Percentiles rank a stretch among this genome's conserved stretches.
Evolutionary conservation across 2,888 invertebrate genomes (phyloP).

Genomic region (Bhutanitis thaidina): DNA sequence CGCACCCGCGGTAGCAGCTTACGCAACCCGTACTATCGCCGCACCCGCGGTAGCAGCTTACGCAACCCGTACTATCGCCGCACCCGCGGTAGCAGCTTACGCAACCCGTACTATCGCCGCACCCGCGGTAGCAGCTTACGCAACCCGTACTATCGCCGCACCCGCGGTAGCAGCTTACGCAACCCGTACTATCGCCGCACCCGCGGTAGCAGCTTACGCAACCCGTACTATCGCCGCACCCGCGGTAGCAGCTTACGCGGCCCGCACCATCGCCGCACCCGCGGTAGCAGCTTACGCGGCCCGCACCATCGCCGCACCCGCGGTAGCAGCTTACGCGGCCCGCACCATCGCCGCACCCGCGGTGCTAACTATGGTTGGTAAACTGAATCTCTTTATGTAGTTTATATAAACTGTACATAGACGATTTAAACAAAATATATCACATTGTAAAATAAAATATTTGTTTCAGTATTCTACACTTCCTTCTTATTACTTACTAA

Average conservation of each 20-base stretch:
- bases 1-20: constrained; percentile 38
- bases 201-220: constrained; percentile 24
- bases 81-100: constrained; percentile 38
- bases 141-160: constrained; percentile 38
- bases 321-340: constrained; percentile 81
- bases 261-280: constrained; percentile 39
- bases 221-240: constrained; percentile 34
- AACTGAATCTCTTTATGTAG: constrained; percentile 44
- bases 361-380: constrained; percentile 84
- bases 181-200: constrained; percentile 24
- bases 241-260: constrained; percentile 39
- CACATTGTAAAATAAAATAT: not conserved
- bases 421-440: constrained; percentile 30
- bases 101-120: constrained; percentile 40
- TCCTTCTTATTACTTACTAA: too few relatives aligned
- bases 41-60: constrained; percentile 42
- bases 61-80: constrained; percentile 34
- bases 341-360: constrained; percentile 81
- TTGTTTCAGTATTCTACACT: not conserved
- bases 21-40: constrained; percentile 37
- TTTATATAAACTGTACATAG: constrained; percentile 46
- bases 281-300: constrained; percentile 55
- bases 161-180: too few relatives aligned
- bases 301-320: constrained; percentile 71
- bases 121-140: constrained; percentile 39